Evolutionary conservation across 2,113 vertebrate species (phyloP).

Genomic region (Sorex araneus): DNA sequence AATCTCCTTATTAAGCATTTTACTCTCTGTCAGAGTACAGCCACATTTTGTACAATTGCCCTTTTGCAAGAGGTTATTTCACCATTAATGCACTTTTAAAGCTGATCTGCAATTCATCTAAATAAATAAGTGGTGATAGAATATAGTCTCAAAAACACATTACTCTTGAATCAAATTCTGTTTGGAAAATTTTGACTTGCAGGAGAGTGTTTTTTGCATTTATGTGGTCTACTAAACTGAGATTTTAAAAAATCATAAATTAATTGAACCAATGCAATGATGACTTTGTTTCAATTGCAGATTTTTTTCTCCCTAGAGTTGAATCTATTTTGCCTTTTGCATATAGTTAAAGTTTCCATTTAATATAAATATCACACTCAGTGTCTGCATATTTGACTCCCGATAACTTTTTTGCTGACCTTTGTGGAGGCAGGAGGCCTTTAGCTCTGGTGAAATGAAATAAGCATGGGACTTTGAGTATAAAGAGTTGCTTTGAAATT

Average conservation of each 20-base stretch:
- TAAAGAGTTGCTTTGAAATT: slow-evolving; percentile 28
- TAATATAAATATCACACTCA: neutral
- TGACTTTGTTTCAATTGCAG: neutral
- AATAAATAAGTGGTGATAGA: slow-evolving; percentile 62
- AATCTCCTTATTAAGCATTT: slow-evolving; percentile 55
- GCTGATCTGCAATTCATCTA: slow-evolving; percentile 60
- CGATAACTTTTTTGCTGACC: neutral
- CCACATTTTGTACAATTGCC: slow-evolving; percentile 44
- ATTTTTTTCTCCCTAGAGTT: neutral
- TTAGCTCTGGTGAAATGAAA: neutral
- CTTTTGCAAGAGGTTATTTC: slow-evolving; percentile 67
- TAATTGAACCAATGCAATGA: neutral
- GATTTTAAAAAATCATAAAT: slow-evolving; percentile 25
- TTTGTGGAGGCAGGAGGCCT: neutral
- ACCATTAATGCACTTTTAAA: slow-evolving; percentile 62
- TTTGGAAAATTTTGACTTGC: slow-evolving; percentile 35
- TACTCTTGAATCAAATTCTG: slow-evolving; percentile 41
- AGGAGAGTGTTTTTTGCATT: neutral
- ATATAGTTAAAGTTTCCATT: neutral
- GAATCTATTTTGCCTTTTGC: neutral
- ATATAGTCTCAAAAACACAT: neutral
- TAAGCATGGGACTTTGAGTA: neutral
- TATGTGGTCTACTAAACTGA: neutral
- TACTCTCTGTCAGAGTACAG: slow-evolving; percentile 50
- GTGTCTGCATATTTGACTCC: neutral